Conservation (phyloP, 2,797 vertebrate species). For the Neosilurus mollespiculum region DNA sequence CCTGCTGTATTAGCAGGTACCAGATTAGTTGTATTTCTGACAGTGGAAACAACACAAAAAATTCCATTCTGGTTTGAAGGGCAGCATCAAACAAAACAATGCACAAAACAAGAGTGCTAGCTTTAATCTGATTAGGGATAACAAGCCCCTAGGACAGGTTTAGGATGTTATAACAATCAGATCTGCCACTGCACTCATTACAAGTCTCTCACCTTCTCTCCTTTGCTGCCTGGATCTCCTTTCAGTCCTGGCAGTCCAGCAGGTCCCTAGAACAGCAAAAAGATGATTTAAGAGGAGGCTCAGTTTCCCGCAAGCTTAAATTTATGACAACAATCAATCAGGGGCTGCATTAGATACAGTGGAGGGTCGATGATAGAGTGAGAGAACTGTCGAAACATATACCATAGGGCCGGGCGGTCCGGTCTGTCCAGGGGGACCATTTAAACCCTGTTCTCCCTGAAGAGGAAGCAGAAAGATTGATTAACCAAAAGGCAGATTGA, state of each 20-base stretch:
- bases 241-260: constrained; percentile 86
- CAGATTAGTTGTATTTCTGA: too few relatives aligned
- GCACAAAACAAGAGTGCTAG: background rate
- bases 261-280: constrained; percentile 77
- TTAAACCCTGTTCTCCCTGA: constrained; percentile 88
- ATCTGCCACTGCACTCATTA: background rate
- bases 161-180: background rate
- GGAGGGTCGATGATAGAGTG: constrained; percentile 27
- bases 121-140: background rate
- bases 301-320: constrained; percentile 23
- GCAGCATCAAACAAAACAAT: background rate
- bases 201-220: constrained; percentile 85
- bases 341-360: constrained; percentile 27
- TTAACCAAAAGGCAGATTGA: constrained; percentile 32
- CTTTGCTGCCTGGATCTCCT: constrained; percentile 84
- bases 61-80: background rate
- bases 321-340: constrained; percentile 41
- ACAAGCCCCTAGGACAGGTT: background rate
- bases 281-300: constrained; percentile 9
- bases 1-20: background rate
- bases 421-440: constrained; percentile 81
- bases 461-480: constrained; percentile 32
- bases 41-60: too few relatives aligned
- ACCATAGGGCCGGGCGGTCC: constrained; percentile 90
- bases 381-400: constrained; percentile 55